Base-by-base conservation (phyloP, 2,888 invertebrate species). In the Liopterus haemorrhoidalis region DNA sequence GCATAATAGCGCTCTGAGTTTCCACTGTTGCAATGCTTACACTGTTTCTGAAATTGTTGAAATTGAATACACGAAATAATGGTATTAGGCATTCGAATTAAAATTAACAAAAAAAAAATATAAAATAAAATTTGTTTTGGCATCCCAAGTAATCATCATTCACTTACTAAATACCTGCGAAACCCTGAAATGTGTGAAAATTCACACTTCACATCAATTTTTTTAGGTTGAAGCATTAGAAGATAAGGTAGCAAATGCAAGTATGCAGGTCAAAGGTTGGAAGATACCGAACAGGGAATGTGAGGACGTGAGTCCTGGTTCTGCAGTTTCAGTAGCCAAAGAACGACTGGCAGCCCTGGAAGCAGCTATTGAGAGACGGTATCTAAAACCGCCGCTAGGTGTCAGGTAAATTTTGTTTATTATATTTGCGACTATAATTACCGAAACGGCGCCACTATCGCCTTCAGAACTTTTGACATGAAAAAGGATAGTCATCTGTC, bases 221-320 rank as follows among this genome's bases (percentile, higher is more conserved):
- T 46, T 38, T 1, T 56, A 78, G 78, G 82, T 93, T 47, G 91
- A 92, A 61, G 82, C 82, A 0, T 68, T 93, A 40, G 93, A 93
- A 60, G 93, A 93, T 64, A 86, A 91, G 52, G 86, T 90, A 3
- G 84, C 84, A 0, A 85, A 83, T 39, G 90, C 89, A 0, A 87
- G 88, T 19, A 86, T 93, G 88, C 91, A 92, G 63, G 76, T 89
- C 28, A 93, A 93, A 65, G 87, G 88, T 32, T 91, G 90, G 90
- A 81, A 85, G 49, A 73, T 86, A 45, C 83, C 83, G 11, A 72
- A 72, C 21, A 72, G 82, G 49, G 78, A 79, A 15, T 68, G 73
- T 2, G 74, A 75, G 57, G 56, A 65, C 61, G 27, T 68, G 49
- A 51, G 70, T 56, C 41, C 68, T 21, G 63, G 63, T 18, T 59